These are phyloP conservation scores for Monochamus alternatus DNA, from an alignment of 2,888 invertebrate species.

Conservation along the genomic window DNA sequence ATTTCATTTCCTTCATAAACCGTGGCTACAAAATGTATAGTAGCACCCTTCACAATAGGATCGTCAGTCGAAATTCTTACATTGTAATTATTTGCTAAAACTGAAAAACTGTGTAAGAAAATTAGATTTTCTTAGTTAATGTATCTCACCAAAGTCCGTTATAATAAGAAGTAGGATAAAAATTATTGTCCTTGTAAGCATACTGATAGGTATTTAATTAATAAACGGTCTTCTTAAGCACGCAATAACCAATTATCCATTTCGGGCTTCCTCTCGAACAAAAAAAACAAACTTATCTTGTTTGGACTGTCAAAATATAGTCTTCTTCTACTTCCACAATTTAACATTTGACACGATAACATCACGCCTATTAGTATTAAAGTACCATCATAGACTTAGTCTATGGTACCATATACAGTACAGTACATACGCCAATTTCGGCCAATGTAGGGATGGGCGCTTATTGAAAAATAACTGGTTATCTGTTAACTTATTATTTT, in stretches of 20 bases:
- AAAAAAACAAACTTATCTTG: background rate
- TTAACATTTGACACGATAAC: no score
- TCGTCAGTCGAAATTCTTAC: conserved; percentile 77
- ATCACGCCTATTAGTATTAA: no score
- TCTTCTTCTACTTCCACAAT: conserved; percentile 11
- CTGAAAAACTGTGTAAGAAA: conserved; percentile 33
- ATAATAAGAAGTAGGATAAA: conserved; percentile 16
- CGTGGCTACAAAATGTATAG: conserved; percentile 79
- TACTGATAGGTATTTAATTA: conserved; percentile 18
- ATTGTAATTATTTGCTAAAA: conserved; percentile 61
- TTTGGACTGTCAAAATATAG: background rate
- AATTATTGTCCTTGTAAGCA: conserved; percentile 25
- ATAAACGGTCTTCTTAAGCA: background rate
- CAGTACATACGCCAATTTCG: no score
- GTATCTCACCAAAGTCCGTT: conserved; percentile 17
- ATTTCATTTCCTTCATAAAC: conserved; percentile 70
- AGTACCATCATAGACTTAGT: no score
- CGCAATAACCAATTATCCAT: background rate
- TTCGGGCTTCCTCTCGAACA: background rate
- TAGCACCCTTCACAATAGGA: conserved; percentile 82
- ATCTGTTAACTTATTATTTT: no score
- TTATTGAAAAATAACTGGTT: no score
- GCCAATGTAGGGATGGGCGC: no score
- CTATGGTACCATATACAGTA: no score
- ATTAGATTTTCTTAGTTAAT: background rate